Percentiles rank a stretch among this genome's conserved stretches.
Evolutionary conservation across 2,888 invertebrate genomes (phyloP).

Genomic region (Campopleginae sp.): DNA sequence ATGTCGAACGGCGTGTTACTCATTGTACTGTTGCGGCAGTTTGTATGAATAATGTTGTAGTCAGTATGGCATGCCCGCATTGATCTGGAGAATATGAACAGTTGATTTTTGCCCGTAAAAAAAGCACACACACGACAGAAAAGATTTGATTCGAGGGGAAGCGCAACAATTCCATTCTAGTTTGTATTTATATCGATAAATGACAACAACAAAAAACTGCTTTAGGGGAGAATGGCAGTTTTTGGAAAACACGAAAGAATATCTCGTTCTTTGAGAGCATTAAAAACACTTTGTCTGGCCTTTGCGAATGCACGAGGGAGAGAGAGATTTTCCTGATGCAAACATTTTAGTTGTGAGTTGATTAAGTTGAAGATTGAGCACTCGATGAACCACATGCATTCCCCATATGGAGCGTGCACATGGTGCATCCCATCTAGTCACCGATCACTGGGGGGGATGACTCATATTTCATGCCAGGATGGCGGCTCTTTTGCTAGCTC

Average conservation of each 20-base stretch:
- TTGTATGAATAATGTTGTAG: conserved; percentile 5
- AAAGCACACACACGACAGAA: neutral
- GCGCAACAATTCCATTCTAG: neutral
- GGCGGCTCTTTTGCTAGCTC: no score
- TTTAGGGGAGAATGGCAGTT: neutral
- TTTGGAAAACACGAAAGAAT: neutral
- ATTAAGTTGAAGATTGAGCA: no score
- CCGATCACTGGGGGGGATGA: no score
- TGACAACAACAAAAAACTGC: neutral
- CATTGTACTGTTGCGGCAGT: conserved; percentile 3
- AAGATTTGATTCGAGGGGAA: neutral
- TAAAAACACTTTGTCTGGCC: no score
- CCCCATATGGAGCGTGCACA: no score
- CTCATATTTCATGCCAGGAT: no score
- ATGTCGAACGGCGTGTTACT: neutral
- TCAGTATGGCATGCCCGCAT: conserved; percentile 8
- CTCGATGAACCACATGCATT: no score
- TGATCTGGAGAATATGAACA: neutral
- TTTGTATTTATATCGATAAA: neutral
- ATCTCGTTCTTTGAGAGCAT: no score
- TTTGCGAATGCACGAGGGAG: no score
- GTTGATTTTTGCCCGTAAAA: neutral
- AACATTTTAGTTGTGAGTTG: no score
- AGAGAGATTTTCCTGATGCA: no score
- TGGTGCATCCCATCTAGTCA: no score